Conservation (phyloP, 92 coral and sea anemone genomes). For the Umimayanthus kanabou region DNA sequence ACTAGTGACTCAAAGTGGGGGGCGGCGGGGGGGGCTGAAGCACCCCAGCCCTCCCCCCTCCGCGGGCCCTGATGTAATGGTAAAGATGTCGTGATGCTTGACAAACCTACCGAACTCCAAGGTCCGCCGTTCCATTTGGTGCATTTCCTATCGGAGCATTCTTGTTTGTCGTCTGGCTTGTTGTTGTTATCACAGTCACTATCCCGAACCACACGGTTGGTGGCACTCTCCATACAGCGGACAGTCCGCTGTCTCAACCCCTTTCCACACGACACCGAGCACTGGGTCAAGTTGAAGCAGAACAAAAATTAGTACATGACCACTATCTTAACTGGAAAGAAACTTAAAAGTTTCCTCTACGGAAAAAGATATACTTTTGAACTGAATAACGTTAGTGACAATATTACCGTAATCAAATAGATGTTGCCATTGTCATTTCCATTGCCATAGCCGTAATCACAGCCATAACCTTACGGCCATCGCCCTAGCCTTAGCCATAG, state of each 20-base stretch:
- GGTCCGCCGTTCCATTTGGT: conserved; percentile 28
- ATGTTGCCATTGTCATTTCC: neutral
- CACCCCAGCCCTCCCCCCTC: too few relatives aligned
- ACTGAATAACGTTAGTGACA: too few relatives aligned
- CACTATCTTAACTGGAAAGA: neutral
- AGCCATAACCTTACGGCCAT: too few relatives aligned
- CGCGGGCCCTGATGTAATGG: too few relatives aligned
- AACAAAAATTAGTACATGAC: neutral
- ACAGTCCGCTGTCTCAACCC: conserved; percentile 24
- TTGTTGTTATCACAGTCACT: conserved; percentile 31
- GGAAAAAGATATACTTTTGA: neutral
- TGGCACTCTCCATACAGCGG: neutral
- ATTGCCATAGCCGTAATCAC: neutral
- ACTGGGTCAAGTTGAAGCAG: conserved; percentile 15
- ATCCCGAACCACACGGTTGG: conserved; percentile 26
- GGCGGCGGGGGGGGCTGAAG: too few relatives aligned
- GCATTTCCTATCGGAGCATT: conserved; percentile 25
- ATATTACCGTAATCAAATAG: neutral
- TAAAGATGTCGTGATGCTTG: too few relatives aligned
- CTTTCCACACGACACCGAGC: conserved; percentile 38
- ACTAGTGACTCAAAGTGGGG: too few relatives aligned
- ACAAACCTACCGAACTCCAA: conserved; percentile 33
- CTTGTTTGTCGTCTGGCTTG: conserved; percentile 3
- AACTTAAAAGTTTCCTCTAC: too few relatives aligned
- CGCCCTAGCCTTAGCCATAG: too few relatives aligned